A percentile compares a stretch with the other conserved stretches of the same genome.
phyloP scores from a whole-genome alignment of 1,140 invertebrate genomes.

The Venturia canescens region DNA sequence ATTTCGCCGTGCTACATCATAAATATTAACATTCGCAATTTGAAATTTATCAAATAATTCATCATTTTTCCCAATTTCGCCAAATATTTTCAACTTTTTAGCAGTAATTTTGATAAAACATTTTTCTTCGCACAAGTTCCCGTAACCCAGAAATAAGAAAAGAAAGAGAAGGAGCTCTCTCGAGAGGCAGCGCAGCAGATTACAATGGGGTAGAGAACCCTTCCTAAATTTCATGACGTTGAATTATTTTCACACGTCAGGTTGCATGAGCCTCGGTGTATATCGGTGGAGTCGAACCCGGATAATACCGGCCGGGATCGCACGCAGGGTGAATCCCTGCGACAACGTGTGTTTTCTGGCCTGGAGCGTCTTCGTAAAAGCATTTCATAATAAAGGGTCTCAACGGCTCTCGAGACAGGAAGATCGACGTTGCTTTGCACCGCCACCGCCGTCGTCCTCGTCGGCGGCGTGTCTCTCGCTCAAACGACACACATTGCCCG shows the following conservation, averaged over 20 bases:
- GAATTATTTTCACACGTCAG: constrained; percentile 16
- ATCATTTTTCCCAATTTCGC: no score
- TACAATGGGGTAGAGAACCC: background rate
- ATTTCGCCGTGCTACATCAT: no score
- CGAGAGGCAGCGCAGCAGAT: background rate
- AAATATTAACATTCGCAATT: no score
- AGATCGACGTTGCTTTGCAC: background rate
- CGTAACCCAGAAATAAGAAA: no score
- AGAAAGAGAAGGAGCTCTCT: background rate
- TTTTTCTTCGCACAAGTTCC: no score
- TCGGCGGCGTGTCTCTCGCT: no score
- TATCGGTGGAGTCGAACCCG: background rate
- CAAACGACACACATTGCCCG: no score
- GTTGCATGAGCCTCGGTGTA: background rate
- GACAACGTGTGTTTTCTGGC: constrained; percentile 6
- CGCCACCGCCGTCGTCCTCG: no score
- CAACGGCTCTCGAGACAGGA: constrained; percentile 12
- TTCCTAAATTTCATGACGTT: constrained; percentile 9
- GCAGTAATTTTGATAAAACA: no score
- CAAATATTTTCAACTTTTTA: no score
- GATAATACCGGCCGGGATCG: background rate
- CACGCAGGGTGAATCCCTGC: constrained; percentile 12
- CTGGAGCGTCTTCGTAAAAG: background rate
- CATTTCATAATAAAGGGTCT: background rate
- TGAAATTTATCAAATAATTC: no score